phyloP scores from a whole-genome alignment of 2,888 invertebrate genomes.

The Aproaerema taeniolella region DNA sequence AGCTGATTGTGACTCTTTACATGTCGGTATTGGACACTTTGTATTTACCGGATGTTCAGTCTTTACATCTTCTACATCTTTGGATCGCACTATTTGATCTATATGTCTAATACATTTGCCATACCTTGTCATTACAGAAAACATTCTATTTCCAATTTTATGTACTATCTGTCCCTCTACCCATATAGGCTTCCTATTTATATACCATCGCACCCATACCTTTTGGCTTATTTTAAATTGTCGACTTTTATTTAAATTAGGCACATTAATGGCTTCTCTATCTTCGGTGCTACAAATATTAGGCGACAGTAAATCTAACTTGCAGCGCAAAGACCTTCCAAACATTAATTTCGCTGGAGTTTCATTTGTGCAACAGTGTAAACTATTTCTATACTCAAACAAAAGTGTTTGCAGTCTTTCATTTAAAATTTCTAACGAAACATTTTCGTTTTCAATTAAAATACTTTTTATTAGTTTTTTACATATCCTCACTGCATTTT shows the following conservation, averaged over 20 bases:
- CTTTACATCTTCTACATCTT: too few species aligned
- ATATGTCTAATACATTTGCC: constrained; percentile 2
- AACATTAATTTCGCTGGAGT: constrained; percentile 21
- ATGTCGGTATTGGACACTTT: too few species aligned
- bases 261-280: too few species aligned
- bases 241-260: too few species aligned
- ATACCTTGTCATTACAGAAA: not conserved
- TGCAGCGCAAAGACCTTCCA: not conserved
- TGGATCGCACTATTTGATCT: constrained; percentile 7
- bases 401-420: constrained; percentile 10
- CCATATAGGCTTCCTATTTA: constrained; percentile 4
- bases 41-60: too few species aligned
- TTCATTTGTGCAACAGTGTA: constrained; percentile 17
- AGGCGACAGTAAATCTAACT: not conserved
- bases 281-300: too few species aligned
- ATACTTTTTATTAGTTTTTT: constrained; percentile 15
- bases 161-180: constrained; percentile 3
- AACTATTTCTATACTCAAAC: constrained; percentile 24
- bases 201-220: constrained; percentile 7
- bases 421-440: too few species aligned
- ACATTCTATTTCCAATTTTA: constrained; percentile 8
- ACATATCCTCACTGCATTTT: constrained; percentile 11
- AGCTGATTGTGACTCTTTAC: too few species aligned
- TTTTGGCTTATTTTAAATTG: constrained; percentile 2
- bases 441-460: not conserved